Base-by-base conservation (phyloP, 2,888 invertebrate species). In the Cremastinae sp. region DNA sequence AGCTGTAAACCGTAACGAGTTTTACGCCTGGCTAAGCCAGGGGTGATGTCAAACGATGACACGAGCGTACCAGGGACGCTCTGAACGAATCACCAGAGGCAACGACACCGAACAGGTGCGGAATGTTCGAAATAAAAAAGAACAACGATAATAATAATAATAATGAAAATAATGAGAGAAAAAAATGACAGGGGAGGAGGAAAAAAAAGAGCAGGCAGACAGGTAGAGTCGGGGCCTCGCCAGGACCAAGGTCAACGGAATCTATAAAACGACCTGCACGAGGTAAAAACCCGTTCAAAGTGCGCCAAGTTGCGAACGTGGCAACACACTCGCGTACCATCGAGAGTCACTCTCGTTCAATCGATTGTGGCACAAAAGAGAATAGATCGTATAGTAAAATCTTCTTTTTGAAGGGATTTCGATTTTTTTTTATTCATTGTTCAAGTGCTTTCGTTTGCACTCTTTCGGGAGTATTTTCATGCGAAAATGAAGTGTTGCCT, bases 171-270 rank as follows among this genome's bases (percentile, higher is more conserved):
- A 9, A 14, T 16, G 18, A 45, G 35, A 43, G 22, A 20, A 41
- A n/a, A 16, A 53, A 14, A n/a, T 41, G 71, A 59, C 62, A 35
- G 80, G 75, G 75, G 74, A 79, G 79, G 71, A 55, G 73, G 64
- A 20, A 65, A 78, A 37, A 37, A 76, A 71, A 68, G 70, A 79
- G 56, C 66, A 22, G 64, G 59, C 64, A 39, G 51, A 45, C 66
- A 14, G 56, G 53, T 45, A 45, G 16, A 78, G 78, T 79, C 78
- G 79, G 80, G 79, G 82, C 80, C 79, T 78, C 75, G 74, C 70
- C 76, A 66, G 80, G 82, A 80, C 77, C 86, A 85, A 86, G 86
- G 86, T 86, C 85, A 86, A 82, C 85, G 78, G 78, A 86, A 83
- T 80, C 84, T 86, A 86, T 86, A 87, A 85, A 83, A 85, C 81